Evolutionary conservation across 2,113 vertebrate species (phyloP).

Genomic region (Balaeniceps rex): DNA sequence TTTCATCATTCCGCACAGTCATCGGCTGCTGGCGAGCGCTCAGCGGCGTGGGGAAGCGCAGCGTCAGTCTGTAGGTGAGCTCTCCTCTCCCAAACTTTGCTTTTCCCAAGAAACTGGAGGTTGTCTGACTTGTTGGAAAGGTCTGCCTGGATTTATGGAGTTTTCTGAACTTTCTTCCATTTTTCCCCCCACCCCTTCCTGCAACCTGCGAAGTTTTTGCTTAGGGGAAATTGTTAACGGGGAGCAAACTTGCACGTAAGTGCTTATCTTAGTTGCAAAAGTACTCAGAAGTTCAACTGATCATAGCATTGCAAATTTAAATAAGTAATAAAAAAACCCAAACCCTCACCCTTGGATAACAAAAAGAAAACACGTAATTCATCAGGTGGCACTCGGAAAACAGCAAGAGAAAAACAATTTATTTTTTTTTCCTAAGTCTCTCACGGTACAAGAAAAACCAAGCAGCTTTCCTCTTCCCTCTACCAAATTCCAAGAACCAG

Average conservation of each 20-base stretch:
- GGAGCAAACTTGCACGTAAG: background rate
- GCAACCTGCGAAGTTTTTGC: background rate
- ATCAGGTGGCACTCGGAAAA: background rate
- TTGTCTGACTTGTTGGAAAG: background rate
- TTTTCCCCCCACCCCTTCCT: rapidly evolving
- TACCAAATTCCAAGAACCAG: background rate
- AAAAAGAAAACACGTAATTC: background rate
- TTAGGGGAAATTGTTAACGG: background rate
- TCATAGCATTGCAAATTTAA: background rate
- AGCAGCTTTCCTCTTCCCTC: background rate
- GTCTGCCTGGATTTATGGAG: background rate
- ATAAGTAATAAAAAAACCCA: background rate
- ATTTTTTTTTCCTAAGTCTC: background rate
- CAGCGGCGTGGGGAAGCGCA: rapidly evolving
- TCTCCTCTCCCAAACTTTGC: background rate
- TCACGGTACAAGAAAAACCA: background rate
- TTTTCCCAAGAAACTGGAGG: background rate
- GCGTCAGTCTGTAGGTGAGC: background rate
- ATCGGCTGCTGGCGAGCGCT: background rate
- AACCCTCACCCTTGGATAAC: background rate
- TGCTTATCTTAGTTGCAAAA: background rate
- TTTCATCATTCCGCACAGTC: background rate
- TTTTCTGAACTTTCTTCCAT: background rate
- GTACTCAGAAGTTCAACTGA: background rate
- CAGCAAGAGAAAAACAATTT: background rate